Base-by-base conservation (phyloP, 2,113 vertebrate species). In the Porphyrio hochstetteri region DNA sequence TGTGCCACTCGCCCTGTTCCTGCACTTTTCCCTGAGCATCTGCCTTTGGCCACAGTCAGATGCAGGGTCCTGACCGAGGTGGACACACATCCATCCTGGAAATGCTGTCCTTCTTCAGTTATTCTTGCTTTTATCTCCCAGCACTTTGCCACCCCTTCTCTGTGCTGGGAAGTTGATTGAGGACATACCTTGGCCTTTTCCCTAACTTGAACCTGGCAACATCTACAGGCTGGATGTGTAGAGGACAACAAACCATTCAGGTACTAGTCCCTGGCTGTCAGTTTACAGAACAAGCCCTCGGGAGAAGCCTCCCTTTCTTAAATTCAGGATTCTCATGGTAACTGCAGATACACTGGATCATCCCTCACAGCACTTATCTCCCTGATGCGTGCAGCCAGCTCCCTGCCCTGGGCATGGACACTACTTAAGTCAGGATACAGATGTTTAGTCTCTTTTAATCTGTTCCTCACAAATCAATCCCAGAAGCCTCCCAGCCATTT, bases 371-470 rank as follows among this genome's bases (percentile, higher is more conserved):
- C 44, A 31, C 65, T 94, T 88, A 67, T 56, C 38, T 84, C 74
- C 33, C 23, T 55, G 68, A 72, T 72, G 25, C 2, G 10, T 93
- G 80, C 59, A 83, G 57, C 33, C 5, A 2, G 38, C 29, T 92
- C 28, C 60, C 61, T 93, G 81, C 67, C 60, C 4, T 7, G 24
- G 69, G 60, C 71, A 38, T 94, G 61, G 69, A 48, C 35, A 52
- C 78, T 86, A 13, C 82, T 93, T 88, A 80, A 80, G 71, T 44
- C 88, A 67, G 85, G 42, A 46, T 72, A 71, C 29, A 84, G 64
- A 72, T 91, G 50, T 87, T 93, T 78, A 87, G 71, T 60, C 38
- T 94, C 16, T 70, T 94, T 92, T 80, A 70, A 88, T 92, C 42
- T 77, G 38, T 78, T 86, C n/a, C 44, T 84, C 48, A 64, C 60